phyloP scores from a whole-genome alignment of 2,113 vertebrate species.

The Pteruthius melanotis region DNA sequence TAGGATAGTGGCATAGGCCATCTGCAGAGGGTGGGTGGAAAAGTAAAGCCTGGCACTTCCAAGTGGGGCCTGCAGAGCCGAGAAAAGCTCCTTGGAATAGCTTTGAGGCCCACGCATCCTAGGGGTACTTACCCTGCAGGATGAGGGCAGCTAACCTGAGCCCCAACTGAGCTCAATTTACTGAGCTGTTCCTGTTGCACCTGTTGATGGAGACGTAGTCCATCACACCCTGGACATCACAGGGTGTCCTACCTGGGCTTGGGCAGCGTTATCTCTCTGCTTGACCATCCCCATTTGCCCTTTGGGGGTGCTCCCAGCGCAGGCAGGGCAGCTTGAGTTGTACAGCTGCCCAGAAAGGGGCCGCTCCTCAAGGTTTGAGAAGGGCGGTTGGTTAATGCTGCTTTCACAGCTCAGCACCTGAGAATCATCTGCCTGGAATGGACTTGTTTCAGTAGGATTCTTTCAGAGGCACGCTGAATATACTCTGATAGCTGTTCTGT shows the following conservation, averaged over 20 bases:
- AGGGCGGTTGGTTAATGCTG: not conserved
- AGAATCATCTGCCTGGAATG: not conserved
- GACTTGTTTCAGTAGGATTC: not conserved
- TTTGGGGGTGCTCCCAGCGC: not conserved
- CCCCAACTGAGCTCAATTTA: not conserved
- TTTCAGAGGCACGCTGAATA: not conserved
- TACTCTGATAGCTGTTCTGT: not conserved
- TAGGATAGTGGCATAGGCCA: not conserved
- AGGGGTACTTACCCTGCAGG: not conserved
- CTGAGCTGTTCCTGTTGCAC: not conserved
- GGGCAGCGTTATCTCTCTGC: rapidly evolving
- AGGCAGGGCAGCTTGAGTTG: not conserved
- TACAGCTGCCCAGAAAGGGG: not conserved
- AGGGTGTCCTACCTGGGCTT: not conserved
- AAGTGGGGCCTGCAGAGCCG: not conserved
- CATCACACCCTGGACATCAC: rapidly evolving
- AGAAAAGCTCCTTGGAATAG: not conserved
- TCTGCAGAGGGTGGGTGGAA: not conserved
- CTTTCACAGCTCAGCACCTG: not conserved
- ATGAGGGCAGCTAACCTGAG: not conserved
- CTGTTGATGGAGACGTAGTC: not conserved
- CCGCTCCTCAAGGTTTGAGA: not conserved
- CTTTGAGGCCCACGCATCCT: not conserved
- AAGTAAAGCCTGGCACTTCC: not conserved
- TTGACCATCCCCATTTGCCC: not conserved